phyloP scores from a whole-genome alignment of 2,797 vertebrate genomes.

The Echeneis naucrates region DNA sequence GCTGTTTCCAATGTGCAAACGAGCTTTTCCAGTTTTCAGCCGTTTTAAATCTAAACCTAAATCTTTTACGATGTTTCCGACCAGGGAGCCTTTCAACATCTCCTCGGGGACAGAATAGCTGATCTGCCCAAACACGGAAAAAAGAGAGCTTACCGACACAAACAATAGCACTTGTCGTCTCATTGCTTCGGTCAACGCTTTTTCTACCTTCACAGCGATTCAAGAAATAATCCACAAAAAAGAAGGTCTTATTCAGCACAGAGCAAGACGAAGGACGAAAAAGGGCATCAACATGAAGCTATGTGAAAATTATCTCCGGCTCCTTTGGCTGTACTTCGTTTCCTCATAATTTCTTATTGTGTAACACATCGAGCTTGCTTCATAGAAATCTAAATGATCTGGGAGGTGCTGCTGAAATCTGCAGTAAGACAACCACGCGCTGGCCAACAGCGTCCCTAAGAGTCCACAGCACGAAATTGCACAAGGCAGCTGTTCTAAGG shows the following conservation, averaged over 20 bases:
- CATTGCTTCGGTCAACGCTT: constrained; percentile 67
- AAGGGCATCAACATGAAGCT: not conserved
- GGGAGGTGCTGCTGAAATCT: constrained; percentile 36
- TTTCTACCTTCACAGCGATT: not conserved
- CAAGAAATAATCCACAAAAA: not conserved
- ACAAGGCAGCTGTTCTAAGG: not conserved
- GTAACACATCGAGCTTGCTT: constrained; percentile 4
- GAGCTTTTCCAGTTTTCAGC: constrained; percentile 67
- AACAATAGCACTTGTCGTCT: constrained; percentile 83
- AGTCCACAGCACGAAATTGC: constrained; percentile 22
- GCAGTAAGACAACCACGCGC: constrained; percentile 7
- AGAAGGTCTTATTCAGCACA: not conserved
- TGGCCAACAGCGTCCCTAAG: constrained; percentile 69
- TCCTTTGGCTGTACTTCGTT: not conserved
- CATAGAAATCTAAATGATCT: constrained; percentile 4
- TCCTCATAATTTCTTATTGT: not conserved
- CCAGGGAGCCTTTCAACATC: constrained; percentile 79
- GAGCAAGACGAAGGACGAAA: rapidly evolving
- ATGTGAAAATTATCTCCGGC: not conserved
- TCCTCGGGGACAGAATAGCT: constrained; percentile 90
- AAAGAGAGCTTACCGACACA: constrained; percentile 72
- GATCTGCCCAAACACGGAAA: constrained; percentile 78
- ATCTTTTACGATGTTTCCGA: constrained; percentile 69
- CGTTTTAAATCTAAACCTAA: constrained; percentile 71
- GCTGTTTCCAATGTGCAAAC: constrained; percentile 65